Percentiles rank a stretch among this genome's conserved stretches.
These are phyloP conservation scores for Carcharodon carcharias DNA, from an alignment of 2,797 vertebrate genomes.

Conservation along the genomic window DNA sequence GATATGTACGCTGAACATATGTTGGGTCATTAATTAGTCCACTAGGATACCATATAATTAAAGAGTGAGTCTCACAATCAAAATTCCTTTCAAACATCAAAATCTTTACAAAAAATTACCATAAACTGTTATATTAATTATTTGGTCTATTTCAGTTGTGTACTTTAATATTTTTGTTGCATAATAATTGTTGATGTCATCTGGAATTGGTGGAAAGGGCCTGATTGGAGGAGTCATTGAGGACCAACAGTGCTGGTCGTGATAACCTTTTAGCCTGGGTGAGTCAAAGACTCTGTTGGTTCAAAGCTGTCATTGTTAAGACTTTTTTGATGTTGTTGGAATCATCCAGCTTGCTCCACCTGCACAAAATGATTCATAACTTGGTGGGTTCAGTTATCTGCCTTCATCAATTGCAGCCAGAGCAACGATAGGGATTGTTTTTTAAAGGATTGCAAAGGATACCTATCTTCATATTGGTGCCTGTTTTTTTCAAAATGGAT, in stretches of 20 bases:
- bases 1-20: conserved; percentile 5
- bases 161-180: neutral
- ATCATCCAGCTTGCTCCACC: neutral
- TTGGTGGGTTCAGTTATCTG: neutral
- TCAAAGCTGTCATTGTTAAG: neutral
- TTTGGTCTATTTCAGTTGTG: neutral
- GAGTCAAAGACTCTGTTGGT: neutral
- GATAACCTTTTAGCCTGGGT: neutral
- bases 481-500: neutral
- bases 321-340: neutral
- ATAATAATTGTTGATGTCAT: neutral
- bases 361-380: neutral
- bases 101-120: neutral
- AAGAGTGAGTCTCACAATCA: neutral
- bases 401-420: neutral
- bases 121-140: neutral
- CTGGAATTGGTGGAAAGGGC: neutral
- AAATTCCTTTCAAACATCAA: conserved; percentile 17
- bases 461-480: neutral
- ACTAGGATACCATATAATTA: neutral
- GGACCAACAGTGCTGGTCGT: neutral
- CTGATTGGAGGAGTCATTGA: neutral
- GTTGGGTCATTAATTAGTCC: neutral
- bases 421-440: neutral
- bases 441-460: neutral